Conservation (phyloP, 1,140 invertebrate species). For the Drosophila lowei region DNA sequence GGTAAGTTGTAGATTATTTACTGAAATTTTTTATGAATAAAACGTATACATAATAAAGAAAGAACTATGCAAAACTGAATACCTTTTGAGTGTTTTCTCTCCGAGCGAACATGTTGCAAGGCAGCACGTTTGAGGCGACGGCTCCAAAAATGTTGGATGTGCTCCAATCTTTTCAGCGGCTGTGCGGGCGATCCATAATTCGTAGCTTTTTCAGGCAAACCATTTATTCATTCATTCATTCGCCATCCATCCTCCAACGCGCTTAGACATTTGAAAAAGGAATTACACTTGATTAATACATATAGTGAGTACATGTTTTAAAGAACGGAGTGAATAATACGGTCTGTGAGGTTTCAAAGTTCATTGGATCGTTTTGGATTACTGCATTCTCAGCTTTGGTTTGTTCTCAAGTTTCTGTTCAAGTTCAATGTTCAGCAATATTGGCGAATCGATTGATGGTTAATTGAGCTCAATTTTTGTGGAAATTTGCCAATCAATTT, state of each 20-base stretch:
- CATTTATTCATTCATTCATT: conserved; percentile 32
- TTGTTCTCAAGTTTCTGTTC: conserved; percentile 6
- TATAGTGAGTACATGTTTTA: conserved; percentile 50
- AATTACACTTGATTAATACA: conserved; percentile 13
- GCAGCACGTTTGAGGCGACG: conserved; percentile 39
- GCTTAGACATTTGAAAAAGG: conserved; percentile 38
- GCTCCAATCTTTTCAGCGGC: conserved; percentile 24
- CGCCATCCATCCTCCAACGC: conserved; percentile 46
- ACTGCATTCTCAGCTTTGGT: conserved; percentile 38
- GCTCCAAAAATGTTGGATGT: conserved; percentile 10
- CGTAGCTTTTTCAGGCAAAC: neutral
- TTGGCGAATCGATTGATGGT: conserved; percentile 30
- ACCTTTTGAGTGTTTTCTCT: conserved; percentile 26
- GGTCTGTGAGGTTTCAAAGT: conserved; percentile 4
- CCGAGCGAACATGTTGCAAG: conserved; percentile 58
- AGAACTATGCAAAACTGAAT: conserved; percentile 1
- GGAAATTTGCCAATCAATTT: conserved; percentile 38
- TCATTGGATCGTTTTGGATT: conserved; percentile 14
- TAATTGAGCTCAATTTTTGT: conserved; percentile 67
- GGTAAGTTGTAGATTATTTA: conserved; percentile 26
- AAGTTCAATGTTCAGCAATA: conserved; percentile 57
- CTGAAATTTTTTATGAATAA: conserved; percentile 4
- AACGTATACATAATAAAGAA: neutral
- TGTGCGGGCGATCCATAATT: conserved; percentile 38
- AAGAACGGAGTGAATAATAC: conserved; percentile 16